Conservation (phyloP, 1,140 invertebrate genomes). For the Megathymus violae region DNA sequence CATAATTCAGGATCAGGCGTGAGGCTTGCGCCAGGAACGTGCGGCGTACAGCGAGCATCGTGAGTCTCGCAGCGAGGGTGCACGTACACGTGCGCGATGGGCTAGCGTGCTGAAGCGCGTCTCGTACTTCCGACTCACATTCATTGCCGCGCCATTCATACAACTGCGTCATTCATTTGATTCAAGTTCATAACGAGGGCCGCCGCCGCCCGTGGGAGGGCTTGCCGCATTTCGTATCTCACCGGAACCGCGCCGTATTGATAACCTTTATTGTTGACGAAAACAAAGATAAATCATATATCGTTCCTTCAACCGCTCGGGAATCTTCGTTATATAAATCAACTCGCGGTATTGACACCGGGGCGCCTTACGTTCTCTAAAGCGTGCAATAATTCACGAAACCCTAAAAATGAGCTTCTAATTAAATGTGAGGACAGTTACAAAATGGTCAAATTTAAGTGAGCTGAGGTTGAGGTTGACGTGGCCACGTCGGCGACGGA, state of each 20-base stretch:
- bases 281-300: constrained; percentile 59
- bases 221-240: constrained; percentile 45
- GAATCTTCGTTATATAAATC: constrained; percentile 70
- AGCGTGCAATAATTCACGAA: too few relatives aligned
- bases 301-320: constrained; percentile 43
- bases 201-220: constrained; percentile 64
- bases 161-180: constrained; percentile 78
- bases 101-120: constrained; percentile 67
- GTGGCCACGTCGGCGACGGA: too few relatives aligned
- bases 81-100: constrained; percentile 69
- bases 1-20: neutral
- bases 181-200: constrained; percentile 79
- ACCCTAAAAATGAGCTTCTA: too few relatives aligned
- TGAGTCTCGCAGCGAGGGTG: constrained; percentile 53
- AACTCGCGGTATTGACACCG: constrained; percentile 62
- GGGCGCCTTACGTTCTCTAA: constrained; percentile 63
- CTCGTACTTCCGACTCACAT: constrained; percentile 75
- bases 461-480: too few relatives aligned
- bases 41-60: constrained; percentile 8
- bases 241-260: constrained; percentile 36
- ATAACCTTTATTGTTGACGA: constrained; percentile 41
- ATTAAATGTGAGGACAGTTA: too few relatives aligned
- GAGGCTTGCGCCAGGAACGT: neutral
- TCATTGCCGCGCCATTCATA: constrained; percentile 79
- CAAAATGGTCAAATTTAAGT: too few relatives aligned